A percentile compares a stretch with the other conserved stretches of the same genome.
Conservation (phyloP, 2,797 vertebrate genomes). For the Schizopygopsis malacanthus region DNA sequence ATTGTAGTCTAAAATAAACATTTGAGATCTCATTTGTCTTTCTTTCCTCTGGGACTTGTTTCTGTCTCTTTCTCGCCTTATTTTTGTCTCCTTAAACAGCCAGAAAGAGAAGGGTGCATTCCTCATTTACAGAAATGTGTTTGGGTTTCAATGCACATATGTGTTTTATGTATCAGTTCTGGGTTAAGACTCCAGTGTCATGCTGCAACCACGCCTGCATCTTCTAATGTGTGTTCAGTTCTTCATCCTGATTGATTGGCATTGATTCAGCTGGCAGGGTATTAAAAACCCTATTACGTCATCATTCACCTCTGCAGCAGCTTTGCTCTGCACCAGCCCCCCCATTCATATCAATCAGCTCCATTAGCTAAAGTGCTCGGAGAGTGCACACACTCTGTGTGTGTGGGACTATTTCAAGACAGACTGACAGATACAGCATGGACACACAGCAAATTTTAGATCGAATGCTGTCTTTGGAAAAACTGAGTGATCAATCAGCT, state of each 20-base stretch:
- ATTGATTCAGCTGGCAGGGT: constrained; percentile 48
- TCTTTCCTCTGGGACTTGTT: neutral
- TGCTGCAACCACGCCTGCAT: constrained; percentile 22
- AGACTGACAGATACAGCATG: constrained; percentile 49
- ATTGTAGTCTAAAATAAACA: neutral
- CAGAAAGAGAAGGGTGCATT: neutral
- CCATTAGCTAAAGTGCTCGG: constrained; percentile 62
- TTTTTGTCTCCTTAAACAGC: neutral
- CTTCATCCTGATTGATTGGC: constrained; percentile 49
- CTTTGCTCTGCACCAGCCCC: constrained; percentile 42
- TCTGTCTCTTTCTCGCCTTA: neutral
- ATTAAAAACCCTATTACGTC: constrained; percentile 42
- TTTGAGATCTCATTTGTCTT: neutral
- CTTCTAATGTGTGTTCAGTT: constrained; percentile 14
- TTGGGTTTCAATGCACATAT: constrained; percentile 8
- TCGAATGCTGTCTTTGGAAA: constrained; percentile 27
- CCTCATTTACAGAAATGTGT: neutral
- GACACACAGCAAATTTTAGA: constrained; percentile 40
- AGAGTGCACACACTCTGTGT: constrained; percentile 40
- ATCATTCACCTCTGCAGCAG: constrained; percentile 52
- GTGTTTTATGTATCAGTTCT: constrained; percentile 49
- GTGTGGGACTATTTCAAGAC: constrained; percentile 41
- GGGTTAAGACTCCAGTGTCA: constrained; percentile 2
- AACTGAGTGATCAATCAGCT: constrained; percentile 28
- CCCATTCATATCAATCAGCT: constrained; percentile 51